A percentile compares a stretch with the other conserved stretches of the same genome.
Conservation (phyloP, 1,140 invertebrate species). For the Oryzaephilus surinamensis region DNA sequence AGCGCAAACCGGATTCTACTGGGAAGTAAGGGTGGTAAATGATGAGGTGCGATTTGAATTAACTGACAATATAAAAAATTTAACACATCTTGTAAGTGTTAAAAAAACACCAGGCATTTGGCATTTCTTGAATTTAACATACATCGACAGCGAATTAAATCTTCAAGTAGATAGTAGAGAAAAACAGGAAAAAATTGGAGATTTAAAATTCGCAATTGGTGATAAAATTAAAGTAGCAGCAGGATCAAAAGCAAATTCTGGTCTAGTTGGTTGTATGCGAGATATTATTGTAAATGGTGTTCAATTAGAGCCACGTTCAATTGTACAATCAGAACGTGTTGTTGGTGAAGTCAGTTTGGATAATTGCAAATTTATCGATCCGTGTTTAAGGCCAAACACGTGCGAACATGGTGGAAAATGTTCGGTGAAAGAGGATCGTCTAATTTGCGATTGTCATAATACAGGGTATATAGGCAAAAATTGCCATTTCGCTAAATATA, state of each 20-base stretch:
- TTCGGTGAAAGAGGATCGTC: slow-evolving; percentile 74
- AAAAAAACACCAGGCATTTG: slow-evolving; percentile 67
- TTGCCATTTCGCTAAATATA: slow-evolving; percentile 84
- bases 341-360: slow-evolving; percentile 82
- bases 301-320: slow-evolving; percentile 59
- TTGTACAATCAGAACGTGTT: slow-evolving; percentile 69
- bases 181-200: slow-evolving; percentile 41
- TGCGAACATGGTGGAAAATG: slow-evolving; percentile 87
- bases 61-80: slow-evolving; percentile 55
- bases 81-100: slow-evolving; percentile 63
- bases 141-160: slow-evolving; percentile 59
- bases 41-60: slow-evolving; percentile 75
- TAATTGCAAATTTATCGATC: slow-evolving; percentile 82
- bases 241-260: slow-evolving; percentile 53
- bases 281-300: slow-evolving; percentile 74
- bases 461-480: slow-evolving; percentile 84
- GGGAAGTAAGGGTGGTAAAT: slow-evolving; percentile 77
- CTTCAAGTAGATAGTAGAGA: slow-evolving; percentile 64
- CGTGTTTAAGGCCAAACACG: slow-evolving; percentile 76
- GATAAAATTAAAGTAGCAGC: slow-evolving; percentile 62
- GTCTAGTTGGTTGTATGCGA: slow-evolving; percentile 82
- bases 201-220: slow-evolving; percentile 42
- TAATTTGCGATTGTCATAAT: slow-evolving; percentile 79
- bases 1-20: slow-evolving; percentile 60
- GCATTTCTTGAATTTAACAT: slow-evolving; percentile 68